Evolutionary conservation across 2,797 vertebrate species (phyloP).

Genomic region (Micrastur ruficollis): DNA sequence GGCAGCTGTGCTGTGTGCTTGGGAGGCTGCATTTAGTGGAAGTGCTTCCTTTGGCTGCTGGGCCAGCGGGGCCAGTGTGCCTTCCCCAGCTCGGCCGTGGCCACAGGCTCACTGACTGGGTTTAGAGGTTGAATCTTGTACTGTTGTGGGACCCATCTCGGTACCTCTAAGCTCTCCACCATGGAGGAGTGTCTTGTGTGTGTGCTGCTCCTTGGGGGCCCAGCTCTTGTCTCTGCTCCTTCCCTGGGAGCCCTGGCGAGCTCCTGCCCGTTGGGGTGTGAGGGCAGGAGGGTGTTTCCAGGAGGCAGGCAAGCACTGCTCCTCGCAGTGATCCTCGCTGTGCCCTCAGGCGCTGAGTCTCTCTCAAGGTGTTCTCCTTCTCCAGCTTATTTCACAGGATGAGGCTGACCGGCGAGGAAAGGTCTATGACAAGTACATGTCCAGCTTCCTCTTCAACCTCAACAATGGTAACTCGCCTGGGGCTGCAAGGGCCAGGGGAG

Average conservation of each 20-base stretch:
- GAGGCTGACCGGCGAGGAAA: slow-evolving; percentile 95
- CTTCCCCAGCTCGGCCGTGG: fast-evolving
- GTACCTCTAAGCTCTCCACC: not conserved
- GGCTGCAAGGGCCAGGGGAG: not conserved
- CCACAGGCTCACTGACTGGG: fast-evolving
- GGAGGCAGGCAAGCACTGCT: fast-evolving
- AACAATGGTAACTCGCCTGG: slow-evolving; percentile 85
- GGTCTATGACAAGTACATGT: slow-evolving; percentile 99
- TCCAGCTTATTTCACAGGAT: slow-evolving; percentile 95
- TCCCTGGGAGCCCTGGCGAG: not conserved
- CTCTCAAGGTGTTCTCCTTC: not conserved
- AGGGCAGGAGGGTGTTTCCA: not conserved
- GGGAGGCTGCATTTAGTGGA: fast-evolving
- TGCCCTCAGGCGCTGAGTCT: not conserved
- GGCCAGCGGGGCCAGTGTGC: fast-evolving
- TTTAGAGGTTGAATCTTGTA: not conserved
- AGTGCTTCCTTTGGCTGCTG: not conserved
- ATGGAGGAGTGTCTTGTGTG: fast-evolving
- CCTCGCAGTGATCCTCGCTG: not conserved
- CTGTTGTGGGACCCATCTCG: fast-evolving
- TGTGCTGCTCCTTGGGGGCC: not conserved
- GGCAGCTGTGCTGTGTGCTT: not conserved
- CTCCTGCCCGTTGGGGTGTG: not conserved
- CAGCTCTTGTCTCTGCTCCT: not conserved
- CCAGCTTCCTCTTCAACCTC: slow-evolving; percentile 98